Evolutionary conservation across 2,113 vertebrate species (phyloP).

Genomic region (Saccopteryx leptura): DNA sequence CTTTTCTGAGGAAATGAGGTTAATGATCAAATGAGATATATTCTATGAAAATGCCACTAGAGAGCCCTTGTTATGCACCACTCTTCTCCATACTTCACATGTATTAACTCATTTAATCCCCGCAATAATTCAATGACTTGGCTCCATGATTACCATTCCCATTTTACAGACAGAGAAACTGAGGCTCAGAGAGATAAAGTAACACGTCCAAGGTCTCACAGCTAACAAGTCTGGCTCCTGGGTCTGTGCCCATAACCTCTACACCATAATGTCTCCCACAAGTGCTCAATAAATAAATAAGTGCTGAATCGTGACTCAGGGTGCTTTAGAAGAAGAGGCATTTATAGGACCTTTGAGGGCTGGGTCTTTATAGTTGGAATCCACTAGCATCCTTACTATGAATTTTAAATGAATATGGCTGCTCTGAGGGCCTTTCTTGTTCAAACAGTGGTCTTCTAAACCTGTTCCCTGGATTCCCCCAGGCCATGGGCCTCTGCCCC

Average conservation of each 20-base stretch:
- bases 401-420: background rate
- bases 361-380: background rate
- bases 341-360: background rate
- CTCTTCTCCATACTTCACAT: background rate
- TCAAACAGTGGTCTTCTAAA: background rate
- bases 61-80: background rate
- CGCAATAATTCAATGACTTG: background rate
- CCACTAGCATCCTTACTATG: background rate
- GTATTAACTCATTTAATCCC: conserved; percentile 7
- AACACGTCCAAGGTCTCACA: background rate
- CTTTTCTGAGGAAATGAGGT: background rate
- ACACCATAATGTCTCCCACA: background rate
- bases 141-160: background rate
- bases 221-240: background rate
- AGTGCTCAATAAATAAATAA: background rate
- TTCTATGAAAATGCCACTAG: background rate
- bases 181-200: conserved; percentile 13
- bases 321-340: background rate
- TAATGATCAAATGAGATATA: background rate
- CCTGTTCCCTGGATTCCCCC: background rate
- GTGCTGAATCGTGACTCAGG: background rate
- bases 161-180: background rate
- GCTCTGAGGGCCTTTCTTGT: background rate
- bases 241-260: background rate
- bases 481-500: background rate